Percentiles rank a stretch among this genome's conserved stretches.
These are phyloP conservation scores for Luffia ferchaultella DNA, from an alignment of 2,888 invertebrate species.

Conservation along the genomic window DNA sequence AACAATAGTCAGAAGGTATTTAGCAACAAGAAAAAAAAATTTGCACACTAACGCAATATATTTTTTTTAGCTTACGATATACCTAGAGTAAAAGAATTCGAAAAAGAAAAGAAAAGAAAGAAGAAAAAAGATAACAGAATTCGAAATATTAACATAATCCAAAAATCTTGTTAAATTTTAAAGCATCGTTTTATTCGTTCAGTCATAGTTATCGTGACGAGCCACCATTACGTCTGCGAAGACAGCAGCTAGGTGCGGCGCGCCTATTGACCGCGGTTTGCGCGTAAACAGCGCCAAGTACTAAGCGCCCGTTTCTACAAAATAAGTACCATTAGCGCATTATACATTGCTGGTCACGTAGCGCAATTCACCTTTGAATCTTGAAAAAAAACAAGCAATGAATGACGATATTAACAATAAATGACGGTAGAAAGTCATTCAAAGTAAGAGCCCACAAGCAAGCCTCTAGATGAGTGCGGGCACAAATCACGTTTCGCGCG, in stretches of 20 bases:
- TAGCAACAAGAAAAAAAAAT: neutral
- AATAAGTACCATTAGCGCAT: no score
- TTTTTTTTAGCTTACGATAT: neutral
- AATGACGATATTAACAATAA: constrained; percentile 29
- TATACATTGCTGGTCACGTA: no score
- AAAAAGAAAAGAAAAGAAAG: no score
- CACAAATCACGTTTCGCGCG: constrained; percentile 67
- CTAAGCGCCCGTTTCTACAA: constrained; percentile 15
- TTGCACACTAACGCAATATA: neutral
- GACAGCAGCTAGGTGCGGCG: constrained; percentile 54
- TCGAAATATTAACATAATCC: no score
- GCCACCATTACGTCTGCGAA: constrained; percentile 44
- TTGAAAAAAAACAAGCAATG: constrained; percentile 15
- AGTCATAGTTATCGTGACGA: constrained; percentile 41
- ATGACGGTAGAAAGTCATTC: constrained; percentile 17
- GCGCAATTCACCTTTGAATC: no score
- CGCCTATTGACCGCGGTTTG: constrained; percentile 57
- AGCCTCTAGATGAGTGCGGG: constrained; percentile 60
- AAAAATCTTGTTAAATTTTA: no score
- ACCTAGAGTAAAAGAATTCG: no score
- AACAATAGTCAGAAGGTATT: no score
- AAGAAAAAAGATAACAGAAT: no score
- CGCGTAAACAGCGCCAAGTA: constrained; percentile 51
- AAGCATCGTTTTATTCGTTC: constrained; percentile 42
- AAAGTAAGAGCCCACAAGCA: constrained; percentile 32